Evolutionary conservation across 2,113 vertebrate genomes (phyloP), one percentile per base, ranked within the genome.

Genomic region (Corynorhinus townsendii): DNA sequence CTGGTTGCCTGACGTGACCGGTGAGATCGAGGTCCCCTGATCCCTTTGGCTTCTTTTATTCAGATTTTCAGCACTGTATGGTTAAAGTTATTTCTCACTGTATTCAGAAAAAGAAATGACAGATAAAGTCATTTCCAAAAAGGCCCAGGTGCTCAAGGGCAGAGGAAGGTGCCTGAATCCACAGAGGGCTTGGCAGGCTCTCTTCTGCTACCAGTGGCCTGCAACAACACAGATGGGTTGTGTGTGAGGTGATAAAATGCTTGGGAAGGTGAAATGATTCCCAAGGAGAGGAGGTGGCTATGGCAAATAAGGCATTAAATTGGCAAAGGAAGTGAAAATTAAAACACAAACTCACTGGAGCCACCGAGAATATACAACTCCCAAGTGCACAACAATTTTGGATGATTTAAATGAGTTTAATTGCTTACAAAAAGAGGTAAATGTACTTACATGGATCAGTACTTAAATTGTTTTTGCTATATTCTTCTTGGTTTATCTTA

Each of bases 321-420:
- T 97, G 97, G 86, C 86, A 97, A 98, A 97, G 82, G 40, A 98
- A 97, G 97, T 98, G 98, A 98, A 97, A 98, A 98, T 98, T 86
- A 84, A 95, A 98, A 98, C 89, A 94, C 83, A 88, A 75, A 52
- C 59, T 66, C 96, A 30, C 76, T 30, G 89, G 68, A 95, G 45
- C 73, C 64, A 43, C 79, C 77, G 80, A 93, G 62, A 43, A 54
- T 30, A 82, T 22, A 94, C 59, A 96, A 86, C 73, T 88, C 87
- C 85, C 95, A 43, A 49, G n/a, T 16, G 86, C 10, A 84, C 88
- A 33, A n/a, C 19, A 81, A 93, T 89, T 86, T 91, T 86, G 64
- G 43, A 91, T 93, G 71, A 85, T 40, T 95, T 93, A 94, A 97
- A 72, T 72, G 45, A 45, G 76, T 80, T 96, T 59, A 93, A 89